Conservation (phyloP, 2,113 vertebrate species). For the Osmerus mordax region DNA sequence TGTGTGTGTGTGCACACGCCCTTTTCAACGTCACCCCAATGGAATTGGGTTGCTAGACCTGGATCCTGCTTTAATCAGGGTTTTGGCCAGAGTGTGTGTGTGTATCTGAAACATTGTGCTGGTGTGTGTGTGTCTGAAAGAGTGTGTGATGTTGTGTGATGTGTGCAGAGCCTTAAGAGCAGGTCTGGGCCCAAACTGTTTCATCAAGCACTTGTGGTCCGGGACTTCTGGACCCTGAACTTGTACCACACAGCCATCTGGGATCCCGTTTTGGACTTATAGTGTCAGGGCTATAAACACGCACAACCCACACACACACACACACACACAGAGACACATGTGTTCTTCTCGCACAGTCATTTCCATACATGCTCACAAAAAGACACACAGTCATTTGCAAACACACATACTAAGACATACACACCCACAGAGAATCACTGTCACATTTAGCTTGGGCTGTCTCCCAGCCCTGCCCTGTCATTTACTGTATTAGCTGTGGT, state of each 20-base stretch:
- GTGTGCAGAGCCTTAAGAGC: conserved; percentile 28
- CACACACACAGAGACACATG: conserved; percentile 4
- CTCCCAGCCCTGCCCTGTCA: conserved; percentile 60
- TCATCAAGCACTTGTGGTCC: conserved; percentile 17
- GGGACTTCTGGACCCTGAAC: conserved; percentile 42
- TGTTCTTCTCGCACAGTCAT: conserved; percentile 8
- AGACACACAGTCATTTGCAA: conserved; percentile 25
- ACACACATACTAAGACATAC: conserved; percentile 27
- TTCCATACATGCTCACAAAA: conserved; percentile 26
- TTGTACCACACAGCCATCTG: conserved; percentile 56
- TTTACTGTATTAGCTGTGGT: conserved; percentile 71
- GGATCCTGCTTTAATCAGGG: conserved; percentile 16
- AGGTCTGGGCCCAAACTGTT: conserved; percentile 27
- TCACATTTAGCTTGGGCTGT: conserved; percentile 59
- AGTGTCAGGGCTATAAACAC: conserved; percentile 47
- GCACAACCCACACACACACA: background rate
- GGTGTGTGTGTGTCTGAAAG: conserved; percentile 5
- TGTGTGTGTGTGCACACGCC: background rate
- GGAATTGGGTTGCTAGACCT: conserved; percentile 17
- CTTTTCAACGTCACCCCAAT: conserved; percentile 21
- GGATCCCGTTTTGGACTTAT: conserved; percentile 43
- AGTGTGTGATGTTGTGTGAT: conserved; percentile 30
- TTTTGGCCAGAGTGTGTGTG: conserved; percentile 4
- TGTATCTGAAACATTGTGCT: conserved; percentile 22
- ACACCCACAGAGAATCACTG: conserved; percentile 56